Conservation (phyloP, 2,888 invertebrate genomes). For the Aspidapion aeneum region DNA sequence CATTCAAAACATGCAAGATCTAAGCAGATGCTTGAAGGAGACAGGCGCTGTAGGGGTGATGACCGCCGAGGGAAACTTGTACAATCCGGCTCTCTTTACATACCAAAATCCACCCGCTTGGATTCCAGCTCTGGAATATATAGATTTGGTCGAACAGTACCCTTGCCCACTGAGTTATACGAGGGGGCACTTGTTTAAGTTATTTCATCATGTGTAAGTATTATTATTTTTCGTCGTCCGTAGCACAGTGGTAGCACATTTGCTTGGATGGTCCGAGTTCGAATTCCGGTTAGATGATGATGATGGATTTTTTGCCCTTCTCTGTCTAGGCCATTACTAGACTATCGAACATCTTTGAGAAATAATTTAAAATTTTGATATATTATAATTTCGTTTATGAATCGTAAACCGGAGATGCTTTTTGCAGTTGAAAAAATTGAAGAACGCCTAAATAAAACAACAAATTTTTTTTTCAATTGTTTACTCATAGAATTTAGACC, state of each 20-base stretch:
- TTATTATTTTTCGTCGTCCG: too few relatives aligned
- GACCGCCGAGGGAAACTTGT: constrained; percentile 95
- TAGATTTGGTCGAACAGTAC: constrained; percentile 74
- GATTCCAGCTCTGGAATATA: constrained; percentile 86
- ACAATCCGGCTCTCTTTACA: constrained; percentile 92
- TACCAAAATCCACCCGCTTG: constrained; percentile 77
- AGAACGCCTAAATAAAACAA: too few relatives aligned
- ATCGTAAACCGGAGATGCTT: too few relatives aligned
- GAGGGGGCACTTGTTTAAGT: constrained; percentile 94
- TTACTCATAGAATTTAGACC: too few relatives aligned
- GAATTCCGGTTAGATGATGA: background rate
- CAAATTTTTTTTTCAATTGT: too few relatives aligned
- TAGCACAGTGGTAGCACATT: too few relatives aligned
- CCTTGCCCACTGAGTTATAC: constrained; percentile 88
- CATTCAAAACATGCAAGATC: constrained; percentile 87
- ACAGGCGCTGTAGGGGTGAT: constrained; percentile 87
- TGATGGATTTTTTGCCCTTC: too few relatives aligned
- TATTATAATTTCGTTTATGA: too few relatives aligned
- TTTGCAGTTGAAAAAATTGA: too few relatives aligned
- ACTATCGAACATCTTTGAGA: background rate
- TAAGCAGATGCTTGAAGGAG: constrained; percentile 74
- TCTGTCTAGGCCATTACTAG: too few relatives aligned
- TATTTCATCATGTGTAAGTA: constrained; percentile 89
- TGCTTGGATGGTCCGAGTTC: background rate
- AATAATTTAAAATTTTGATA: too few relatives aligned